Evolutionary conservation across 2,888 invertebrate genomes (phyloP).

Genomic region (Hypsopygia costalis): DNA sequence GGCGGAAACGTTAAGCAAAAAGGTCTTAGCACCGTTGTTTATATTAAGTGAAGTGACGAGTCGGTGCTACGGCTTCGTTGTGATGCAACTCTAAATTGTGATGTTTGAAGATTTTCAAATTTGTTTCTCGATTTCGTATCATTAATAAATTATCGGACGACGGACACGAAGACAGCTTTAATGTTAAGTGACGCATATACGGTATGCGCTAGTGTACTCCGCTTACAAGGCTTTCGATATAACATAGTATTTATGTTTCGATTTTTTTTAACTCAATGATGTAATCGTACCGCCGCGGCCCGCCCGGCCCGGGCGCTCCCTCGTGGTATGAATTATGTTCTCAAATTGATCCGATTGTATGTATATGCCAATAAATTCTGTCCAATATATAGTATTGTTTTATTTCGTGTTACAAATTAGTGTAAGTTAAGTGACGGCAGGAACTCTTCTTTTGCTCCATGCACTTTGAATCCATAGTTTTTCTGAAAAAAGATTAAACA

Average conservation of each 20-base stretch:
- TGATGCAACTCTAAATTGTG: constrained; percentile 55
- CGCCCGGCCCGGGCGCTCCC: constrained; percentile 22
- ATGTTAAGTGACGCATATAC: constrained; percentile 37
- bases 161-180: constrained; percentile 56
- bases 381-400: constrained; percentile 53
- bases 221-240: constrained; percentile 62
- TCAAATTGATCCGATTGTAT: constrained; percentile 64
- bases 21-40: constrained; percentile 32
- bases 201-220: constrained; percentile 43
- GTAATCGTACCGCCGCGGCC: constrained; percentile 31
- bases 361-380: constrained; percentile 75
- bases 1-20: constrained; percentile 27
- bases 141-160: constrained; percentile 36
- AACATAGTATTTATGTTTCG: constrained; percentile 78
- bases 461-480: constrained; percentile 32
- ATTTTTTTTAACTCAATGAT: constrained; percentile 49
- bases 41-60: not conserved
- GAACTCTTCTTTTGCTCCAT: constrained; percentile 28
- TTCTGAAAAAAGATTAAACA: constrained; percentile 41
- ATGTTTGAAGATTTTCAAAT: constrained; percentile 50
- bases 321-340: constrained; percentile 42
- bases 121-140: constrained; percentile 39
- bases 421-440: constrained; percentile 41
- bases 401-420: constrained; percentile 33
- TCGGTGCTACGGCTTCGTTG: constrained; percentile 39